Evolutionary conservation across 2,797 vertebrate genomes (phyloP).

Genomic region (Poeciliopsis infans): DNA sequence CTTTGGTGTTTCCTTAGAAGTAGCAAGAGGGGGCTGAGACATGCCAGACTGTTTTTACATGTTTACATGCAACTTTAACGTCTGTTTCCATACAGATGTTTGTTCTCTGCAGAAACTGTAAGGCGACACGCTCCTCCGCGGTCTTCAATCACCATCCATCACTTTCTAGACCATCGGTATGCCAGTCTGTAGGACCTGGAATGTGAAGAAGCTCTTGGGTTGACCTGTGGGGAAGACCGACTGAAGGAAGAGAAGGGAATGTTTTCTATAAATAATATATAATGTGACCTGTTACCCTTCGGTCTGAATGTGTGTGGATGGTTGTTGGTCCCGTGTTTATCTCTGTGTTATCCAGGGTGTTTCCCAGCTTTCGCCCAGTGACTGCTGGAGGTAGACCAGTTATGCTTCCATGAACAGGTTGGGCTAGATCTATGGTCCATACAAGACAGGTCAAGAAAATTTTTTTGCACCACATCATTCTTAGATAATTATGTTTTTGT

Average conservation of each 20-base stretch:
- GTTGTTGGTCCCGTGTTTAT: not conserved
- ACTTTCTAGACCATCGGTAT: slow-evolving; percentile 63
- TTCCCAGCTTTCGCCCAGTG: not conserved
- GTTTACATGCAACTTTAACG: slow-evolving; percentile 16
- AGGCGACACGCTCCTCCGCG: slow-evolving; percentile 41
- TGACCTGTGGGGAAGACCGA: slow-evolving; percentile 26
- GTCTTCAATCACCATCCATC: slow-evolving; percentile 64
- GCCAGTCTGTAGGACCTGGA: slow-evolving; percentile 45
- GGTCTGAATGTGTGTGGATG: not conserved
- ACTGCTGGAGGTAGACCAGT: not conserved
- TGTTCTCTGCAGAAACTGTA: slow-evolving; percentile 37
- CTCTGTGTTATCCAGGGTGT: not conserved
- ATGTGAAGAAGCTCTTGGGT: slow-evolving; percentile 58
- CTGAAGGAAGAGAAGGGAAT: slow-evolving; percentile 2
- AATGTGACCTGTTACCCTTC: not conserved
- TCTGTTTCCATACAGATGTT: slow-evolving; percentile 56
- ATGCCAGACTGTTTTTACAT: slow-evolving; percentile 14
- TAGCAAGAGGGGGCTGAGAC: not conserved
- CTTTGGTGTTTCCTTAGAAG: not conserved
- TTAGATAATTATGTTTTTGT: too few relatives aligned
- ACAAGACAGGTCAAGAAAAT: too few relatives aligned
- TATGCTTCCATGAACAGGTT: too few relatives aligned
- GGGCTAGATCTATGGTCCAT: too few relatives aligned
- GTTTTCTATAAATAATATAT: not conserved
- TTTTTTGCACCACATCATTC: too few relatives aligned